These are phyloP conservation scores for Nephrotoma appendiculata DNA, from an alignment of 2,888 invertebrate genomes.

Conservation along the genomic window DNA sequence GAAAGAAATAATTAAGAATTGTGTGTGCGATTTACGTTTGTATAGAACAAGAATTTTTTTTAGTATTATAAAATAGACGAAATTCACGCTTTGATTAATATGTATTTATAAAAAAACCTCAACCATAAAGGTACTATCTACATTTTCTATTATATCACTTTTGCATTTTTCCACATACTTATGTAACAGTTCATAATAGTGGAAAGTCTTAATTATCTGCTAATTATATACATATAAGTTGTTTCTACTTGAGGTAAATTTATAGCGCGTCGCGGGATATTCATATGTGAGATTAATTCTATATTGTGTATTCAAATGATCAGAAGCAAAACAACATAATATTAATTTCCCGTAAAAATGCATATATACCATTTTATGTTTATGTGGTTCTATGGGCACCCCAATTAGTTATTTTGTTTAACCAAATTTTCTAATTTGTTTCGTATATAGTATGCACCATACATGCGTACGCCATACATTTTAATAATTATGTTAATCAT, in stretches of 20 bases:
- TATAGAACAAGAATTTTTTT: not conserved
- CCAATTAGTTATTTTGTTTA: not conserved
- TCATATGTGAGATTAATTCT: not conserved
- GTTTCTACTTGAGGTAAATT: not conserved
- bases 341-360: not conserved
- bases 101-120: not conserved
- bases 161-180: not conserved
- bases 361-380: not conserved
- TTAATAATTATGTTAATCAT: not conserved
- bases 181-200: not conserved
- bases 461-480: not conserved
- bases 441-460: not conserved
- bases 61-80: not conserved
- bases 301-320: not conserved
- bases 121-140: not conserved
- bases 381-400: not conserved
- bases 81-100: not conserved
- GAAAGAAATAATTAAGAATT: not conserved
- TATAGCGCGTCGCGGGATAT: not conserved
- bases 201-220: not conserved
- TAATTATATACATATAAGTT: not conserved
- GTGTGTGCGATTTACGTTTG: not conserved
- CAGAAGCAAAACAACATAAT: not conserved
- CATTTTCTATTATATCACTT: not conserved
- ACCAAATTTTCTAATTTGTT: not conserved